These are phyloP conservation scores for Triplophysa yarkandensis DNA, from an alignment of 2,797 vertebrate genomes.

Conservation along the genomic window DNA sequence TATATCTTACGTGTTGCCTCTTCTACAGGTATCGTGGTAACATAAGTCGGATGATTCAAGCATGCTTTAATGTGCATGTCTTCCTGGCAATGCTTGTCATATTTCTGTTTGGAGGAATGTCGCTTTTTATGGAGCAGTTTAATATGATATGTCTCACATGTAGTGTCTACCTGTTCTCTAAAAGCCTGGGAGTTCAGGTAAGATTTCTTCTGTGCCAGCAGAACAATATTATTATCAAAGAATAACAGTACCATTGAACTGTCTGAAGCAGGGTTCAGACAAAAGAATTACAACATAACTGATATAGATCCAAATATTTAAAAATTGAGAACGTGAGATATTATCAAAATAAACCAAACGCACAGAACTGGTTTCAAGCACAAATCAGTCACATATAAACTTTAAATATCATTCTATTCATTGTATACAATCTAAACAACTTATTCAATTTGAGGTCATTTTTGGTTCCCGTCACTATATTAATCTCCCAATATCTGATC, in stretches of 20 bases:
- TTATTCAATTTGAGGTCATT: too few relatives aligned
- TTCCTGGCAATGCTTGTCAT: slow-evolving; percentile 5
- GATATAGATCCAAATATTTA: too few relatives aligned
- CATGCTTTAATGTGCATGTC: slow-evolving; percentile 44
- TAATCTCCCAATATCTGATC: too few relatives aligned
- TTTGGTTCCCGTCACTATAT: too few relatives aligned
- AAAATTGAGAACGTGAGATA: too few relatives aligned
- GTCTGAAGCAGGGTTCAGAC: background rate
- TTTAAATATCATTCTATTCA: too few relatives aligned
- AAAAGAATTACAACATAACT: too few relatives aligned
- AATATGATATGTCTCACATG: slow-evolving; percentile 1
- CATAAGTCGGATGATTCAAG: slow-evolving; percentile 33
- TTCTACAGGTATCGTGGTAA: slow-evolving; percentile 53
- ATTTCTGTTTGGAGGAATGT: background rate
- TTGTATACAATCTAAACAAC: too few relatives aligned
- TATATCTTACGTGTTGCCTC: background rate
- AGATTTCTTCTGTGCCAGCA: background rate
- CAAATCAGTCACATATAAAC: background rate
- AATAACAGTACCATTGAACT: background rate
- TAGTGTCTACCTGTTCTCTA: slow-evolving; percentile 32
- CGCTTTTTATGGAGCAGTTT: background rate
- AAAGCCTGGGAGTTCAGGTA: slow-evolving; percentile 47
- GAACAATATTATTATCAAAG: background rate
- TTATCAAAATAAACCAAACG: too few relatives aligned
- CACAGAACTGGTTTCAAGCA: too few relatives aligned